A percentile compares a stretch with the other conserved stretches of the same genome.
Evolutionary conservation across 2,113 vertebrate species (phyloP).

Genomic region (Phocoena phocoena): DNA sequence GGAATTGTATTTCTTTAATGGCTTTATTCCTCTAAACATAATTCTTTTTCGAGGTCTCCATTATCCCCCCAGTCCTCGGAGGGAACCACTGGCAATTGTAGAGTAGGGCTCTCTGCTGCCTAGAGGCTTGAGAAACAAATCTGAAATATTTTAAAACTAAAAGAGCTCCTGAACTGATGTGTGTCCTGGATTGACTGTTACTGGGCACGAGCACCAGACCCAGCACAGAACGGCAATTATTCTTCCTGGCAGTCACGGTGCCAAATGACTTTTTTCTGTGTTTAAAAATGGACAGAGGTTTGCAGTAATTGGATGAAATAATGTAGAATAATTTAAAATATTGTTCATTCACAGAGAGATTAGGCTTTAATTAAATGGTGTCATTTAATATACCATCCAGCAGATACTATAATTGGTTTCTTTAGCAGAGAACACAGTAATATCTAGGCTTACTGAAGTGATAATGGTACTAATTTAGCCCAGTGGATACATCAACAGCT

Average conservation of each 20-base stretch:
- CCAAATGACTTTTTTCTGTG: conserved; percentile 56
- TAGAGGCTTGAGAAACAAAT: conserved; percentile 51
- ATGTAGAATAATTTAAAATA: conserved; percentile 76
- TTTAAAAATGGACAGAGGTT: conserved; percentile 70
- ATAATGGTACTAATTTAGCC: conserved; percentile 77
- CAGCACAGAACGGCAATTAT: not conserved
- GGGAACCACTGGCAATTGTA: conserved; percentile 25
- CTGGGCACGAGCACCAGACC: not conserved
- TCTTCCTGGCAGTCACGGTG: not conserved
- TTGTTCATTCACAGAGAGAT: conserved; percentile 78
- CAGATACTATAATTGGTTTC: conserved; percentile 78
- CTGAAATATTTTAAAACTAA: conserved; percentile 36
- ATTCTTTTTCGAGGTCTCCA: conserved; percentile 54
- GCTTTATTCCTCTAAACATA: conserved; percentile 62
- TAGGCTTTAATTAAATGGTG: conserved; percentile 81
- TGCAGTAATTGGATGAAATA: conserved; percentile 76
- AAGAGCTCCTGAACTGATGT: not conserved
- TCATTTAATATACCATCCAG: conserved; percentile 76
- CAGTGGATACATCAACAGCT: conserved; percentile 58
- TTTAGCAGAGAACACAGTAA: conserved; percentile 58
- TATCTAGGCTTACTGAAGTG: conserved; percentile 67
- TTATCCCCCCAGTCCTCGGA: conserved; percentile 15
- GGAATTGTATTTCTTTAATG: conserved; percentile 58
- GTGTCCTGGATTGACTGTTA: conserved; percentile 49
- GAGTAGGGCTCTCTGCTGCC: conserved; percentile 45